Conservation (phyloP, 2,113 vertebrate species). For the Sapayoa aenigma region DNA sequence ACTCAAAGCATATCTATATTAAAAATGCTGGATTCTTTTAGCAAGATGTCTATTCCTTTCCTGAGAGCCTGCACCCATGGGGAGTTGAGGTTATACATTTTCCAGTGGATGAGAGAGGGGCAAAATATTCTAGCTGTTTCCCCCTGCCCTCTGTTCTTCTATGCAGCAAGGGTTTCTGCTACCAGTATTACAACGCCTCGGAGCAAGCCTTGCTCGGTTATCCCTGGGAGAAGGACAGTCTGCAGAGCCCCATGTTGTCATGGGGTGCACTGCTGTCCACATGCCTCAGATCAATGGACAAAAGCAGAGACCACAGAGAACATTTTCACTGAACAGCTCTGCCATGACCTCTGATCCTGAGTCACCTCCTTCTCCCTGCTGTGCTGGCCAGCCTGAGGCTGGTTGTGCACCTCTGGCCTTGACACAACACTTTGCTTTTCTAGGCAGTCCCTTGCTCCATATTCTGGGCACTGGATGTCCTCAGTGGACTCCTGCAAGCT, state of each 20-base stretch:
- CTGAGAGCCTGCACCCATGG: neutral
- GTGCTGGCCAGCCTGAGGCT: neutral
- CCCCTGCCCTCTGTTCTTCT: neutral
- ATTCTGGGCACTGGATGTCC: neutral
- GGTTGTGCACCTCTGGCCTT: neutral
- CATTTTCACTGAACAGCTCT: neutral
- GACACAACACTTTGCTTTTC: neutral
- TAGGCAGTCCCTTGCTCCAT: neutral
- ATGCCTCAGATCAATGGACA: accelerated
- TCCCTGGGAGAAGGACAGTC: neutral
- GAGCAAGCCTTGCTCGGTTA: neutral
- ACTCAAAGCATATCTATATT: neutral
- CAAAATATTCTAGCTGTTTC: neutral
- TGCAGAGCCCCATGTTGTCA: neutral
- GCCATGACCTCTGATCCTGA: neutral
- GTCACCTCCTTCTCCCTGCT: neutral
- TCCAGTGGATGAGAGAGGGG: neutral
- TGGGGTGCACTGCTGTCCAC: neutral
- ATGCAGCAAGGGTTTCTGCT: neutral
- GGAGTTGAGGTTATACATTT: neutral
- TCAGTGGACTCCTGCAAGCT: neutral
- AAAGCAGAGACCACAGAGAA: neutral
- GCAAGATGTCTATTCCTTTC: neutral
- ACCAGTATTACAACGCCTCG: neutral
- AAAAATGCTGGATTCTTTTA: neutral